A percentile compares a stretch with the other conserved stretches of the same genome.
Evolutionary conservation across 2,113 vertebrate species (phyloP).

Genomic region (Reinhardtius hippoglossoides): DNA sequence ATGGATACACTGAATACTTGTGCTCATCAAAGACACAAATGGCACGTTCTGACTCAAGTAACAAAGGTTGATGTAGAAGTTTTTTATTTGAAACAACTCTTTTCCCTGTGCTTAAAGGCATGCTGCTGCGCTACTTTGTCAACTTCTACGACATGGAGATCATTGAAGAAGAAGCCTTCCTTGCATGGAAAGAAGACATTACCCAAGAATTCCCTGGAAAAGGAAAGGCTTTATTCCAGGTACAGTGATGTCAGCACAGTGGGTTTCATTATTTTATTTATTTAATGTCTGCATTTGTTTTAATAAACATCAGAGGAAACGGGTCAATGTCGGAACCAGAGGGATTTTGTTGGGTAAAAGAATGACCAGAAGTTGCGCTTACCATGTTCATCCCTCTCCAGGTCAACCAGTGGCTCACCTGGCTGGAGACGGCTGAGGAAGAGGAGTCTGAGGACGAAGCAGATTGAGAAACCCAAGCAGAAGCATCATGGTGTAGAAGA

Average conservation of each 20-base stretch:
- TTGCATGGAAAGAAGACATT: constrained; percentile 99
- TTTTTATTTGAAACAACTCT: neutral
- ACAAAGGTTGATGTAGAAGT: neutral
- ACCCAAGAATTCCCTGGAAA: constrained; percentile 99
- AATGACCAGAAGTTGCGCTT: neutral
- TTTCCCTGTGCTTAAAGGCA: constrained; percentile 81
- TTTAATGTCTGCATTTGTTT: neutral
- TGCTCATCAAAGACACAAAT: too few relatives aligned
- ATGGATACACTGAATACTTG: too few relatives aligned
- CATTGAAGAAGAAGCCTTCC: constrained; percentile 99
- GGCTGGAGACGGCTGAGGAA: constrained; percentile 99
- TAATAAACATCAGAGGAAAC: too few relatives aligned
- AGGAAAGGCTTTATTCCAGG: constrained; percentile 99
- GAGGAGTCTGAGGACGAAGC: constrained; percentile 99
- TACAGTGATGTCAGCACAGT: constrained; percentile 49
- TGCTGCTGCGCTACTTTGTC: constrained; percentile 99
- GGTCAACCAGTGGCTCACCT: constrained; percentile 99
- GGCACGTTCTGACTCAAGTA: too few relatives aligned
- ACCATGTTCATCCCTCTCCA: constrained; percentile 49
- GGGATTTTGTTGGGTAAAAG: neutral
- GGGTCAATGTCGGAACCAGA: too few relatives aligned
- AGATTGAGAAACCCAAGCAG: constrained; percentile 90
- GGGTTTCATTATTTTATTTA: neutral
- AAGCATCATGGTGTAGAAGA: constrained; percentile 84
- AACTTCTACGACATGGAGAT: constrained; percentile 99